These are phyloP conservation scores for Oreonectes daqikongensis DNA, from an alignment of 2,797 vertebrate species.

Conservation along the genomic window DNA sequence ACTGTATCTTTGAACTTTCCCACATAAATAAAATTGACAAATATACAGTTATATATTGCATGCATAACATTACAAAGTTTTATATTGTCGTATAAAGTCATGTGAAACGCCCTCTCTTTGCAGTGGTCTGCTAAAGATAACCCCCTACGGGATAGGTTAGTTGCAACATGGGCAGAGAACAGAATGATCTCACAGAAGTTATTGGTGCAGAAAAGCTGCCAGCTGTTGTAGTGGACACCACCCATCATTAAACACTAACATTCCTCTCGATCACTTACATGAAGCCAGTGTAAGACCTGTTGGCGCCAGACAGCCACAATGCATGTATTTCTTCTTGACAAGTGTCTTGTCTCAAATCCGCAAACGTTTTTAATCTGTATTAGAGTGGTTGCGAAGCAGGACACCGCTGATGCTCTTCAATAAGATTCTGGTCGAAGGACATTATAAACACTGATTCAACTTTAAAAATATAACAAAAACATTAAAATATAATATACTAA, in stretches of 20 bases:
- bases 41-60: neutral
- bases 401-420: neutral
- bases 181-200: constrained; percentile 36
- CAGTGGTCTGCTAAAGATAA: constrained; percentile 7
- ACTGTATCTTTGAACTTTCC: too few species aligned
- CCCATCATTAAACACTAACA: constrained; percentile 33
- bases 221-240: constrained; percentile 38
- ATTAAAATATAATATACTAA: neutral
- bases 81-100: neutral
- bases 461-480: neutral
- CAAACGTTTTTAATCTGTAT: neutral
- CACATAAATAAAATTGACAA: too few species aligned
- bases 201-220: constrained; percentile 26
- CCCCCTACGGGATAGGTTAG: constrained; percentile 11
- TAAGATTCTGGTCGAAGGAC: neutral
- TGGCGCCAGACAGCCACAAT: constrained; percentile 1
- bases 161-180: constrained; percentile 25
- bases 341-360: neutral
- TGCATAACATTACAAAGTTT: neutral
- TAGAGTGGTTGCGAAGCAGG: neutral
- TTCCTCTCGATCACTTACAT: constrained; percentile 19
- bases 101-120: neutral
- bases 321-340: constrained; percentile 9
- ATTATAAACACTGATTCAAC: neutral
- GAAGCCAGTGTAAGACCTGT: neutral